Percentiles rank a stretch among this genome's conserved stretches.
Conservation (phyloP, 2,113 vertebrate genomes). For the Mustela nigripes region DNA sequence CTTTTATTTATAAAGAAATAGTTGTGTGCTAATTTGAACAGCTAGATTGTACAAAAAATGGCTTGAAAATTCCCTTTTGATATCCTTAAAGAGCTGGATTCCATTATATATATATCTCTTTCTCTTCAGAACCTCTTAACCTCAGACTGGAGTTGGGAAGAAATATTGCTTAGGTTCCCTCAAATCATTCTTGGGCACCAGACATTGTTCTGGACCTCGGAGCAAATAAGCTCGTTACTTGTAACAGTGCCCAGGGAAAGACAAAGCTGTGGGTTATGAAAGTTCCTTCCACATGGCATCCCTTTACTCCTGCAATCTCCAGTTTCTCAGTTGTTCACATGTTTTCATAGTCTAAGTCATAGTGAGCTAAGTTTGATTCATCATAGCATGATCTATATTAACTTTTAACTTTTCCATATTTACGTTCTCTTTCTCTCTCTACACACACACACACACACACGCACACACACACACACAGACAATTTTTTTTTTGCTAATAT, state of each 20-base stretch:
- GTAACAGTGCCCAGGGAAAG: background rate
- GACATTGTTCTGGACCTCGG: background rate
- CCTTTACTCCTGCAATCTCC: fast-evolving
- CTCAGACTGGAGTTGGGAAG: background rate
- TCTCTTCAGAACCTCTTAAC: background rate
- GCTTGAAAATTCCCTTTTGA: background rate
- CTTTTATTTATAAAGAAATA: background rate
- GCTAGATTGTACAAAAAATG: background rate
- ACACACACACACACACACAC: background rate
- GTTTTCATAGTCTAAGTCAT: conserved; percentile 79
- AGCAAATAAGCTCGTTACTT: fast-evolving
- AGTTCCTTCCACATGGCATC: fast-evolving
- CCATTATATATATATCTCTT: background rate
- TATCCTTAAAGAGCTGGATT: background rate
- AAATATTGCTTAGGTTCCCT: background rate
- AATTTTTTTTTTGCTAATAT: background rate
- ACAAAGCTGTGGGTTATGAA: background rate
- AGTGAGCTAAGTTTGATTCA: conserved; percentile 86
- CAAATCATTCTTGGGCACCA: too few relatives aligned
- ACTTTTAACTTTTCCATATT: background rate
- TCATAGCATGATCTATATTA: conserved; percentile 71
- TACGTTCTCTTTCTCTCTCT: background rate
- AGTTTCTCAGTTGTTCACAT: conserved; percentile 83
- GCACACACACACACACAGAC: background rate
- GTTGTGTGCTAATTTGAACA: background rate